Evolutionary conservation across 1,140 invertebrate species (phyloP).

Genomic region (Glossosoma conforme): DNA sequence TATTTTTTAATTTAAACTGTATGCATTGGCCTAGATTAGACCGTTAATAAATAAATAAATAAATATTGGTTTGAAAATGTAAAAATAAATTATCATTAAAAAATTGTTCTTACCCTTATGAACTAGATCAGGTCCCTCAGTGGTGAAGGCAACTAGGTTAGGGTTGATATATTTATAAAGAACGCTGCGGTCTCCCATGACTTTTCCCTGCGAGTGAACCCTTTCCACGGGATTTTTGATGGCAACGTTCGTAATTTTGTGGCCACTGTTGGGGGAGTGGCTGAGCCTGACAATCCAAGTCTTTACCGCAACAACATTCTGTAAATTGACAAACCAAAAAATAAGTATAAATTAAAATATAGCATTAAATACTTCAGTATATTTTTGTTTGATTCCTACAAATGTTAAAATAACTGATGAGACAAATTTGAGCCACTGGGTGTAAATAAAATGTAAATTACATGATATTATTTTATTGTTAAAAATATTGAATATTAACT

Average conservation of each 20-base stretch:
- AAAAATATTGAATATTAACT: no score
- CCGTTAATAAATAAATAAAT: no score
- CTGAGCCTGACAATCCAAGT: conserved; percentile 72
- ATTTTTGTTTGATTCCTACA: no score
- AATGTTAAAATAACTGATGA: no score
- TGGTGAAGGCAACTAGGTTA: conserved; percentile 85
- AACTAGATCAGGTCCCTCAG: conserved; percentile 68
- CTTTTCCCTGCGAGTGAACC: conserved; percentile 93
- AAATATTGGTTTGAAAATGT: no score
- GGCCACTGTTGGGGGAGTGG: conserved; percentile 48
- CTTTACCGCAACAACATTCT: conserved; percentile 43
- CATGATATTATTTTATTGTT: no score
- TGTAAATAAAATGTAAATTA: no score
- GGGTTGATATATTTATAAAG: conserved; percentile 99
- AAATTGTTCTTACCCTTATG: conserved; percentile 69
- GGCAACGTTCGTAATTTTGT: conserved; percentile 64
- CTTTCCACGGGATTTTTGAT: conserved; percentile 73
- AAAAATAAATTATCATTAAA: conserved; percentile 7
- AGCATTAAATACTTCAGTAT: no score
- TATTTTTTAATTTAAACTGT: no score
- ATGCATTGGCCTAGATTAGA: no score
- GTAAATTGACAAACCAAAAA: conserved; percentile 1
- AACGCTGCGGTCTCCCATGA: conserved; percentile 91
- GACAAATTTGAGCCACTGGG: no score
- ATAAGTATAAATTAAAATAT: no score